Base-by-base conservation (phyloP, 2,113 vertebrate genomes). In the Pavo muticus region DNA sequence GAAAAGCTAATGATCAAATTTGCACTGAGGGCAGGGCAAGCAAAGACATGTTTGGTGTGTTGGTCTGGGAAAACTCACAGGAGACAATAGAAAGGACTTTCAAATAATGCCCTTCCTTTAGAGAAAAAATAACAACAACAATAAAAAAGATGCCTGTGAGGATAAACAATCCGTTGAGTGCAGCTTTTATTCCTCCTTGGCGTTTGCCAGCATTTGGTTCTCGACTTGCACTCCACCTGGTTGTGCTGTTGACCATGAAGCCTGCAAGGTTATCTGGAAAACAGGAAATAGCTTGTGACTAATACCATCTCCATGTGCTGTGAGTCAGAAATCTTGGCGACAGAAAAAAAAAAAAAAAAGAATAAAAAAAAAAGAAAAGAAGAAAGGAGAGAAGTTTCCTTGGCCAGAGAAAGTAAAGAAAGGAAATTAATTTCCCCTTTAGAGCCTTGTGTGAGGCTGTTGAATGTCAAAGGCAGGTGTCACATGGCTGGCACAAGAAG, bases 231-330 rank as follows among this genome's bases (percentile, higher is more conserved):
- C 75, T 96, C 96, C 95, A 95, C 91, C 90, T 95, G 94, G 93
- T 81, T 97, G 94, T 96, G 96, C 95, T 96, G 85, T 95, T 96
- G 94, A 86, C 94, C 71, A 2, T 40, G 40, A 81, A 96, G 96
- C 44, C 70, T 14, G 40, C 7, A 65, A 68, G 60, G 59, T 92
- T 96, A 86, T 79, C 87, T 85, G 90, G 69, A 90, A 93, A 94
- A 96, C 93, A 96, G 93, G 88, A 88, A 97, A 94, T 77, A 39
- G 74, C 9, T 88, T 57, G 92, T 93, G 93, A 94, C 84, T 90
- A 88, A 96, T 59, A 15, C 67, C 68, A 79, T 40, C 91, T 87
- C 86, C 74, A 1, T 40, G 74, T 35, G 57, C 68, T 7, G 1
- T 89, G 94, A 96, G 87, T 95, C 94, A 95, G 77, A 81, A 84